Evolutionary conservation across 2,797 vertebrate genomes (phyloP).

Genomic region (Sebastes matsubarae): DNA sequence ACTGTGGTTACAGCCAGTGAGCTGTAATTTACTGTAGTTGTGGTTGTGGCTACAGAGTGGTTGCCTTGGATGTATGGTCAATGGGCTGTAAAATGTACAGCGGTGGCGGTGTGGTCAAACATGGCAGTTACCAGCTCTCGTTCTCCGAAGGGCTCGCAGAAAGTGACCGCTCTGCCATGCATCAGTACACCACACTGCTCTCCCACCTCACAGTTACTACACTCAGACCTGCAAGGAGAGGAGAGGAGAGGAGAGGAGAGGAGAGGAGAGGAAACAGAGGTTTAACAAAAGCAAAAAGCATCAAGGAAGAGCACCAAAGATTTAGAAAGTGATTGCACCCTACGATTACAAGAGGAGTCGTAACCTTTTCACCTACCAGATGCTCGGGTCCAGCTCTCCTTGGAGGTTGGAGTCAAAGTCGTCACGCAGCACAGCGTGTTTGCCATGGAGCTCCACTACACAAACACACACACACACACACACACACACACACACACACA

Average conservation of each 20-base stretch:
- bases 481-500: constrained; percentile 17
- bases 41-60: constrained; percentile 41
- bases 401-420: constrained; percentile 95
- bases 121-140: constrained; percentile 90
- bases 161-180: constrained; percentile 92
- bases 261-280: not conserved
- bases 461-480: constrained; percentile 30
- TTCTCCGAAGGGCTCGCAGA: constrained; percentile 95
- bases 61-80: constrained; percentile 43
- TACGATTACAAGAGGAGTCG: constrained; percentile 1
- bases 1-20: constrained; percentile 7
- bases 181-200: constrained; percentile 93
- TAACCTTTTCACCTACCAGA: constrained; percentile 87
- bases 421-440: constrained; percentile 92
- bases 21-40: constrained; percentile 31
- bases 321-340: not conserved
- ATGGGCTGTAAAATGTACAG: constrained; percentile 52
- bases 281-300: not conserved
- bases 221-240: constrained; percentile 86
- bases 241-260: not conserved
- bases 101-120: constrained; percentile 49
- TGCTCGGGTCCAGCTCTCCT: constrained; percentile 88
- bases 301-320: not conserved
- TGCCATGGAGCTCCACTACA: constrained; percentile 92
- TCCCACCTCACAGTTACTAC: constrained; percentile 91